Conservation (phyloP, 1,140 invertebrate species). For the Lamellibrachia luymesi region DNA sequence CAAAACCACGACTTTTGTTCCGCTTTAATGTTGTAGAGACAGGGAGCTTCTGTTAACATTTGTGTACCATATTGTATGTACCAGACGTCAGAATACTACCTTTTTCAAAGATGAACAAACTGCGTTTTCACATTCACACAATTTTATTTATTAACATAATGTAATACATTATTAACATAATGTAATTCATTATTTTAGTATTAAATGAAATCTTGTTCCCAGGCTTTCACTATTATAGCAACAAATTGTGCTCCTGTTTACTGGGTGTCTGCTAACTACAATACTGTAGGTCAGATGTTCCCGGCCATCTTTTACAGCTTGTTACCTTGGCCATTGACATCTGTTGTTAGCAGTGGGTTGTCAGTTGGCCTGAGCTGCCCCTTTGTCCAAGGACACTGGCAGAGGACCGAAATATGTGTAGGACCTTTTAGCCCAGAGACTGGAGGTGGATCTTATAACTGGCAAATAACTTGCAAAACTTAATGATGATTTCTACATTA, state of each 20-base stretch:
- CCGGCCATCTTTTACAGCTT: background rate
- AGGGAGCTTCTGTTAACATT: no score
- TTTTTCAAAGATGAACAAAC: no score
- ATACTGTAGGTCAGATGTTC: background rate
- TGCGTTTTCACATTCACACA: no score
- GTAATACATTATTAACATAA: background rate
- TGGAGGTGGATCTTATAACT: background rate
- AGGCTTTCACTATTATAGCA: background rate
- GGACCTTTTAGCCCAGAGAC: background rate
- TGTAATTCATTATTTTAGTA: background rate
- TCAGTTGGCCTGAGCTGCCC: background rate
- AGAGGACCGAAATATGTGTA: background rate
- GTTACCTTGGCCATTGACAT: background rate
- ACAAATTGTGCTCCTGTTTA: background rate
- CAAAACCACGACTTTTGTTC: no score
- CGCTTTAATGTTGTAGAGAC: no score
- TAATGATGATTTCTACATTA: no score
- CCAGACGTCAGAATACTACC: no score
- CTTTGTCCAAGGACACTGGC: background rate
- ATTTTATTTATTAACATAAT: no score
- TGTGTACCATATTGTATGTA: no score
- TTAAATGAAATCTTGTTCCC: background rate
- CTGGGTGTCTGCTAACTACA: background rate
- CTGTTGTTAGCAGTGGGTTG: background rate
- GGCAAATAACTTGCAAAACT: no score